Conservation (phyloP, 2,797 vertebrate genomes). For the Labroides dimidiatus region DNA sequence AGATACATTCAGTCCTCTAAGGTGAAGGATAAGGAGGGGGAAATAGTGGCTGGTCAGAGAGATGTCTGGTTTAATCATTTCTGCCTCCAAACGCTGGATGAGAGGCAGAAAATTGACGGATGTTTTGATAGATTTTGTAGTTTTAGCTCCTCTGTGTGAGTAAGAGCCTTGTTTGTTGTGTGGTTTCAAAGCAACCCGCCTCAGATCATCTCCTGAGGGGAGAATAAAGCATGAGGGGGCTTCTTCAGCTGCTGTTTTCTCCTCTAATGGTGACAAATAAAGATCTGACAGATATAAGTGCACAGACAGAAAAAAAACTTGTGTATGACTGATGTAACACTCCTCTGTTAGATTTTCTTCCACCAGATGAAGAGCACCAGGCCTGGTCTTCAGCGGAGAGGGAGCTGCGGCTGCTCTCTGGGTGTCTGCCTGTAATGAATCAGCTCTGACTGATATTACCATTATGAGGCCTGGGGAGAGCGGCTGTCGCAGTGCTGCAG, state of each 20-base stretch:
- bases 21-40: no score
- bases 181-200: not conserved
- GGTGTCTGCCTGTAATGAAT: slow-evolving; percentile 39
- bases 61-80: no score
- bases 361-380: slow-evolving; percentile 13
- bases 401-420: slow-evolving; percentile 16
- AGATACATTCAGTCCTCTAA: no score
- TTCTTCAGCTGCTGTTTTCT: not conserved
- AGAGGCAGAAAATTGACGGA: not conserved
- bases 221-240: not conserved
- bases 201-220: not conserved
- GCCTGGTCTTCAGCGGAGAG: not conserved
- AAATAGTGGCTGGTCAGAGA: no score
- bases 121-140: not conserved
- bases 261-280: not conserved
- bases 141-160: not conserved
- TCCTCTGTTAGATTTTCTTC: not conserved
- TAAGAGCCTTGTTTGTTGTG: not conserved
- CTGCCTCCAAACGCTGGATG: not conserved
- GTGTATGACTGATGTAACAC: slow-evolving; percentile 11
- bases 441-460: slow-evolving; percentile 51
- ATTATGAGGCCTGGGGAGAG: slow-evolving; percentile 37
- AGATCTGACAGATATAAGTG: not conserved
- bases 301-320: not conserved
- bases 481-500: slow-evolving; percentile 54